A percentile compares a stretch with the other conserved stretches of the same genome.
These are phyloP conservation scores for Channa argus DNA, from an alignment of 2,113 vertebrate species.

Conservation along the genomic window DNA sequence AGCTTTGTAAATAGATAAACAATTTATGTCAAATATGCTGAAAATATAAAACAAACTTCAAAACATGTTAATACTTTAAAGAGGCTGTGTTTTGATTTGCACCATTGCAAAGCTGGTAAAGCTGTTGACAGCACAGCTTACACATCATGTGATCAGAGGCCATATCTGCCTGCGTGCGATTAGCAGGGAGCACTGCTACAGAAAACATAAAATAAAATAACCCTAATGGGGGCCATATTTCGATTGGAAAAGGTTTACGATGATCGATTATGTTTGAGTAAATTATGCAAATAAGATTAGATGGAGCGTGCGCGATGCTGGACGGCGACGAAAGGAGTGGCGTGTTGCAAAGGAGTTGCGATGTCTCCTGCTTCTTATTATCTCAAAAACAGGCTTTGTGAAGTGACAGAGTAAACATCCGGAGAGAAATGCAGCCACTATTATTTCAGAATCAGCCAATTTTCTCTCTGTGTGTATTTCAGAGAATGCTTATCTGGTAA, in stretches of 20 bases:
- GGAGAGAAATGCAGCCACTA: constrained; percentile 66
- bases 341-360: constrained; percentile 28
- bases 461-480: constrained; percentile 74
- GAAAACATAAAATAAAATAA: constrained; percentile 25
- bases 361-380: constrained; percentile 58
- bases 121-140: constrained; percentile 82
- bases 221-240: constrained; percentile 41
- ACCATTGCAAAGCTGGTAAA: constrained; percentile 76
- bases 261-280: constrained; percentile 64
- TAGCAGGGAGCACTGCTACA: constrained; percentile 56
- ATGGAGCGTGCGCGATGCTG: constrained; percentile 20
- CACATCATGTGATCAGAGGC: constrained; percentile 74
- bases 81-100: constrained; percentile 77
- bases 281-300: constrained; percentile 66
- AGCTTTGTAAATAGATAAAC: constrained; percentile 84
- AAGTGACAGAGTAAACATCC: constrained; percentile 73
- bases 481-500: constrained; percentile 81
- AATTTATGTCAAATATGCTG: constrained; percentile 81
- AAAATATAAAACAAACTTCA: constrained; percentile 82
- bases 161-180: constrained; percentile 68
- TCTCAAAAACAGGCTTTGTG: constrained; percentile 64
- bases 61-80: constrained; percentile 81
- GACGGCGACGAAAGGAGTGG: constrained; percentile 43
- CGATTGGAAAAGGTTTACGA: constrained; percentile 40
- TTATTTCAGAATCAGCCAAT: constrained; percentile 76